These are phyloP conservation scores for Misgurnus anguillicaudatus DNA, from an alignment of 2,113 vertebrate species.

Conservation along the genomic window DNA sequence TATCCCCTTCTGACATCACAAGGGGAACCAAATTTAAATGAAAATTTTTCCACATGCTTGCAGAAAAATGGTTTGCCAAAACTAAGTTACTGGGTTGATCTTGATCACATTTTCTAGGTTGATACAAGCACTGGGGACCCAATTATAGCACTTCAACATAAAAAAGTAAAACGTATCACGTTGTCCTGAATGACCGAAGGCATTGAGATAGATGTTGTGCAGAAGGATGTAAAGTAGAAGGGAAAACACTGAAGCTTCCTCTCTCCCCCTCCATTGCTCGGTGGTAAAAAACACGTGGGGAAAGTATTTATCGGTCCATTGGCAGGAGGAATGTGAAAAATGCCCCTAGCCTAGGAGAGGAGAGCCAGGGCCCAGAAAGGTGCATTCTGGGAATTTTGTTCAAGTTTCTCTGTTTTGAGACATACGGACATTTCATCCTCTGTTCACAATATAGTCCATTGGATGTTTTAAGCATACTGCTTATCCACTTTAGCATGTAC, in stretches of 20 bases:
- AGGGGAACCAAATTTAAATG: no score
- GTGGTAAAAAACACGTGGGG: conserved; percentile 85
- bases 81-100: no score
- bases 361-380: neutral
- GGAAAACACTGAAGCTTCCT: conserved; percentile 55
- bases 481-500: neutral
- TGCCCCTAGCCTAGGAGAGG: conserved; percentile 84
- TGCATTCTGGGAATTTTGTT: neutral
- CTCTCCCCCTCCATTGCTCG: conserved; percentile 64
- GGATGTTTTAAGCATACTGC: no score
- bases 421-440: no score
- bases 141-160: no score
- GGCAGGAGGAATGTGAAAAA: conserved; percentile 91
- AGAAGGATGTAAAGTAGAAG: conserved; percentile 36
- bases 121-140: no score
- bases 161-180: neutral
- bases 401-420: no score
- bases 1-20: no score
- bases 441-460: neutral
- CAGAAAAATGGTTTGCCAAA: no score
- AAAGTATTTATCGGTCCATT: conserved; percentile 93
- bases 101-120: no score
- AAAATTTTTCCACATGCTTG: no score
- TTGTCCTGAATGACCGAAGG: neutral
- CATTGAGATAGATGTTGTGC: neutral